Evolutionary conservation across 37 sponge, comb jelly and placozoan genomes (phyloP), one percentile per base, ranked within the genome.

Genomic region (Theonella swinhoei): DNA sequence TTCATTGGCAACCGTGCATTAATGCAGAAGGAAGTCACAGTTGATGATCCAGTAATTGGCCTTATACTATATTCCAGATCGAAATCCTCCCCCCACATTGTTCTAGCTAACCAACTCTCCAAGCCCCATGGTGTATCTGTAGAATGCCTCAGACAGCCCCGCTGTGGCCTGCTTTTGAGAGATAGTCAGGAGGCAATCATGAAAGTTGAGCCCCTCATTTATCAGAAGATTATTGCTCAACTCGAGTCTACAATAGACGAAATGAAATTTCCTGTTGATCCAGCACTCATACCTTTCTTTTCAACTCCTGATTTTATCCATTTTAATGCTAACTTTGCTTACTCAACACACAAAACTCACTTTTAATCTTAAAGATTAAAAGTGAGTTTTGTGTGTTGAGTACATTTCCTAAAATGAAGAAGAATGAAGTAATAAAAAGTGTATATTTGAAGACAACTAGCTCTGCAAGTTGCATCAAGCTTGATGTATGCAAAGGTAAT

Each of bases 401-500:
- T 24, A 54, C 77, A 4, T 71, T 73, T 31, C 72, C 84, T 1
- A 76, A 36, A 30, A 2, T 62, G 34, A 58, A 54, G 14, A 26
- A 33, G 23, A 83, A 64, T 47, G 62, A 76, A 71, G 54, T 41
- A 33, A 34, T 88, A 26, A 63, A 63, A 24, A 77, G 63, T 24
- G n/a, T 61, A 0, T 20, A 68, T 7, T 31, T 88, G 24, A 37
- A 77, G 47, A 39, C 83, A 0, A n/a, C 36, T 24, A 7, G 34
- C 0, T 24, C 89, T 30, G 68, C 70, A 9, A 54, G 47, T 25
- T 36, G 61, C 37, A 41, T 88, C 31, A 70, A 83, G 78, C n/a
- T 90, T 17, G 87, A 85, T 17, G 31, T 90, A 11, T 74, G 80
- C 40, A 40, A 60, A 14, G 94, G 94, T 39, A 47, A 83, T 60